Conservation (phyloP, 2,888 invertebrate species). For the Eudemis profundana region DNA sequence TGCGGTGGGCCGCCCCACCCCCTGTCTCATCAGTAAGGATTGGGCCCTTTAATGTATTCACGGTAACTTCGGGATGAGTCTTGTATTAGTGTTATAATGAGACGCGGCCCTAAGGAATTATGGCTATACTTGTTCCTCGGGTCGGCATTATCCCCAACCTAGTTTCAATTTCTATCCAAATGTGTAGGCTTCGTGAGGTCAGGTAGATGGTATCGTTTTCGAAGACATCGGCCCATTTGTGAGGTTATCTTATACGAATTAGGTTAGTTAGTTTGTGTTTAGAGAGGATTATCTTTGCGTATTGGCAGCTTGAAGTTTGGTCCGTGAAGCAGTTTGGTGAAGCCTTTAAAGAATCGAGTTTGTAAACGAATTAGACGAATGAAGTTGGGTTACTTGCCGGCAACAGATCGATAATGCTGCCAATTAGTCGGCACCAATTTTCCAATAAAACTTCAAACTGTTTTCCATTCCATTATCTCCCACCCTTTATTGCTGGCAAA, state of each 20-base stretch:
- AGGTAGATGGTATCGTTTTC: constrained; percentile 63
- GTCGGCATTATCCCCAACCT: constrained; percentile 77
- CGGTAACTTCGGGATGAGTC: constrained; percentile 85
- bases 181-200: constrained; percentile 67
- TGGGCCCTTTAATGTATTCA: constrained; percentile 86
- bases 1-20: constrained; percentile 73
- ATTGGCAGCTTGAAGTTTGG: not conserved
- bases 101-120: constrained; percentile 84
- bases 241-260: constrained; percentile 50
- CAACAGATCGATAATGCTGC: constrained; percentile 80
- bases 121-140: constrained; percentile 79
- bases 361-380: constrained; percentile 56
- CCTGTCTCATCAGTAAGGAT: constrained; percentile 85
- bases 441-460: constrained; percentile 86
- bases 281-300: constrained; percentile 40
- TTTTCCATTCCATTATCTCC: constrained; percentile 86
- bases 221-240: constrained; percentile 50
- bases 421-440: constrained; percentile 84
- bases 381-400: constrained; percentile 59
- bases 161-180: constrained; percentile 78
- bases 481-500: constrained; percentile 83
- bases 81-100: constrained; percentile 86
- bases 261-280: constrained; percentile 48
- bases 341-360: constrained; percentile 2
- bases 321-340: not conserved